Evolutionary conservation across 2,797 vertebrate genomes (phyloP), one percentile per base, ranked within the genome.

Genomic region (Hydrophis major): DNA sequence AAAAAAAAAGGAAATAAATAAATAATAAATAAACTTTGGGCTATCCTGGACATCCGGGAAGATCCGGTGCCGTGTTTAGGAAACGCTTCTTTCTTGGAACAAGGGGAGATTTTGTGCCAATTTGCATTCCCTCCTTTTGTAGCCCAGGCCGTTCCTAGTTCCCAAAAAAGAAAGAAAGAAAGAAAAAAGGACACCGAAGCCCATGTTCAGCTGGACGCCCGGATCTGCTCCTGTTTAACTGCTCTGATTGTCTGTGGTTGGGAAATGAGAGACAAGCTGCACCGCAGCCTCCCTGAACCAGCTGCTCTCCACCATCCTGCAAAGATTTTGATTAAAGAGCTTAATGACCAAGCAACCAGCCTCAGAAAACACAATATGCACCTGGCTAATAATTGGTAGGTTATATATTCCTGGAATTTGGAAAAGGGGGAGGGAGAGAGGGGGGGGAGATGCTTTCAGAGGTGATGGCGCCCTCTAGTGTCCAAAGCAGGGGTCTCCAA

Each of bases 381-480:
- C 61, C 61, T 63, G 50, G 5, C 50, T 50, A 47, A 42, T 27
- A 25, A 2, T 27, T 16, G 25, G 12, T 13, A 8, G 8, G 37
- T 74, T 20, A 20, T 18, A 20, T 78, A 78, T 42, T 78, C 3
- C 6, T 74, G 69, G 27, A 55, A 50, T 86, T 16, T 1, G 86
- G 50, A n/a, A 28, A 5, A 22, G 6, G 25, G 2, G 1, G 3
- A 4, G 6, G 7, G 4, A 5, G 42, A 2, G 7, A 1, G 12
- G 42, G 11, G 11, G 18, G 32, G 1, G 32, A 74, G 69, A 10
- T 4, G 69, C 32, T 78, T 78, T 42, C 32, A 90, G 89, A 25
- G 16, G 27, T 56, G 92, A 93, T 90, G 96, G 95, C 92, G 95
- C 96, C 96, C 96, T 93, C 96, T 96, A 92, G 94, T 94, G 96